Conservation (phyloP, 1,140 invertebrate species). For the Drosophila bocki region DNA sequence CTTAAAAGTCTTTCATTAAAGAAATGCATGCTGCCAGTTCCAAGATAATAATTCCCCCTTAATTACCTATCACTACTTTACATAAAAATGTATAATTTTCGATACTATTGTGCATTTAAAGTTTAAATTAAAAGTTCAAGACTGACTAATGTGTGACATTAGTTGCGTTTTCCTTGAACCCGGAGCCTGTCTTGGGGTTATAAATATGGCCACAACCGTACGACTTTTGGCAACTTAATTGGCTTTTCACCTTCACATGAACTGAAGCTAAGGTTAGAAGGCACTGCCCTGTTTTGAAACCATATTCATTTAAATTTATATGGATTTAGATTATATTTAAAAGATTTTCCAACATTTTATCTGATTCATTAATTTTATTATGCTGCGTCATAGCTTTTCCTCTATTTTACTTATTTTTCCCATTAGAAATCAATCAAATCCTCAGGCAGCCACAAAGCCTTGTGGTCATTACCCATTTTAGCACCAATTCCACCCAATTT, state of each 20-base stretch:
- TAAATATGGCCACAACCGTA: neutral
- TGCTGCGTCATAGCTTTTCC: no score
- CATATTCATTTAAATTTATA: neutral
- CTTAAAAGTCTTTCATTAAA: slow-evolving; percentile 9
- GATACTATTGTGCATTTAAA: neutral
- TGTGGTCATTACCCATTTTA: slow-evolving; percentile 24
- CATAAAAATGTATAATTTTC: neutral
- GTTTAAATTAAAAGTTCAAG: slow-evolving; percentile 11
- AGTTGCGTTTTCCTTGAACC: slow-evolving; percentile 2
- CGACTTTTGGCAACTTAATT: neutral
- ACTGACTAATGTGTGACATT: slow-evolving; percentile 1
- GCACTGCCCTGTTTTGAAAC: neutral
- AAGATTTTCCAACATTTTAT: neutral
- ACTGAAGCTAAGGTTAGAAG: neutral
- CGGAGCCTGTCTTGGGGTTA: neutral
- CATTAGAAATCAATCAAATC: slow-evolving; percentile 15
- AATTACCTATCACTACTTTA: neutral
- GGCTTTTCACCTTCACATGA: neutral
- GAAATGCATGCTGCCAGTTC: slow-evolving; percentile 4
- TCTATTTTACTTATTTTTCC: neutral
- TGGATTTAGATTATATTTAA: neutral
- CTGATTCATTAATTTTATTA: neutral
- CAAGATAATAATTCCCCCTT: neutral
- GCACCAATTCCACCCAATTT: slow-evolving; percentile 26
- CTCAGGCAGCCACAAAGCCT: neutral